Evolutionary conservation across 2,797 vertebrate species (phyloP), one percentile per base, ranked within the genome.

Genomic region (Enteromius radiatus): DNA sequence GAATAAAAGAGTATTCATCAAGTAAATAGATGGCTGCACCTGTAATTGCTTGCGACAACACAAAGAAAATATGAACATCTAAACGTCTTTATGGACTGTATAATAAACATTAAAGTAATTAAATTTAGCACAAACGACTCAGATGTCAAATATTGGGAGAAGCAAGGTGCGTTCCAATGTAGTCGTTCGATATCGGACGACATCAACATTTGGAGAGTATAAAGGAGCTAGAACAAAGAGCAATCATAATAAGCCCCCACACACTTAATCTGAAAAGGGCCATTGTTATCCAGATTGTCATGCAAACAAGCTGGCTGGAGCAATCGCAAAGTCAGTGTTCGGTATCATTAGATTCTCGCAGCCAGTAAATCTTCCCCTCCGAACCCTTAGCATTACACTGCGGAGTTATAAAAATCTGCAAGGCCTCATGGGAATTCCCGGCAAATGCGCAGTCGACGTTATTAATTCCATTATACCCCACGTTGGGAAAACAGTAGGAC

Each of bases 21-120:
- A 97, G 94, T 94, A 96, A 98, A 98, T 95, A 92, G 95, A 99
- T 98, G 95, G 96, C 95, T 94, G 92, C 93, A 95, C 93, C 95
- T 94, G 92, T 98, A 98, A 98, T 97, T 97, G 96, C 95, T 94
- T 95, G 86, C 86, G 92, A 93, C 92, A 92, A 92, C 90, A 95
- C 93, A 92, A 95, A 92, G 95, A 94, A 94, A 94, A 96, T 94
- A 94, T 95, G 94, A 95, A 93, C 91, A 93, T 95, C 93, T 93
- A 94, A 95, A 96, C 93, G 95, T 96, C 94, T 96, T 96, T 95
- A 95, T 94, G 93, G 95, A 94, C 94, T 93, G 94, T 92, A 95
- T 95, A 95, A 96, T 96, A 96, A 96, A 96, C 95, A 95, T 92
- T 92, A 95, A 93, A 96, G 95, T 96, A 96, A 97, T 96, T 96